A percentile compares a stretch with the other conserved stretches of the same genome.
These are phyloP conservation scores for Eubasilissa splendida DNA, from an alignment of 2,888 invertebrate species.

Conservation along the genomic window DNA sequence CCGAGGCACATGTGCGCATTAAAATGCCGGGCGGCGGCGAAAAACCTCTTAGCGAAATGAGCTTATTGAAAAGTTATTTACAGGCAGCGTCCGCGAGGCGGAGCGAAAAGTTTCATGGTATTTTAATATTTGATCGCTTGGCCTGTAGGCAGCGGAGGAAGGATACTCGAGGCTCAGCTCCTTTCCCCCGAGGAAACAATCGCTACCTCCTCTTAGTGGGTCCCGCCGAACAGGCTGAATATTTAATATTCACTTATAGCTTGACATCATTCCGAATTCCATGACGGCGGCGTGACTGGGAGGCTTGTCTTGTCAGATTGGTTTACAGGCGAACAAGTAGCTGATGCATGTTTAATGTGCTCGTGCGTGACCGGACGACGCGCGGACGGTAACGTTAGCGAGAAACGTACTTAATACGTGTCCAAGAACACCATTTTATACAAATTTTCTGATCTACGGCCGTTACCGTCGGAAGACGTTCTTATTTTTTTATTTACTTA, in stretches of 20 bases:
- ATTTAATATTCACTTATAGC: conserved; percentile 58
- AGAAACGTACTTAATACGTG: conserved; percentile 10
- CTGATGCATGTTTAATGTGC: conserved; percentile 42
- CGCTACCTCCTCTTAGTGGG: conserved; percentile 39
- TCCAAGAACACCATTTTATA: conserved; percentile 3
- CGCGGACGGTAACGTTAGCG: conserved; percentile 1
- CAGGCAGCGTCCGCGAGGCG: conserved; percentile 47
- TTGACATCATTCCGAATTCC: conserved; percentile 58
- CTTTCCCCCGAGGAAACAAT: conserved; percentile 49
- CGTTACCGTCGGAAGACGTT: not conserved
- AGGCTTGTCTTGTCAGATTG: conserved; percentile 55
- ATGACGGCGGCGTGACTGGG: conserved; percentile 56
- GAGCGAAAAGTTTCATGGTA: conserved; percentile 53
- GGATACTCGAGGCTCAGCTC: conserved; percentile 45
- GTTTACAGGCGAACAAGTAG: conserved; percentile 51
- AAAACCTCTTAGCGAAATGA: conserved; percentile 57
- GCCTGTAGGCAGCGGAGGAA: conserved; percentile 47
- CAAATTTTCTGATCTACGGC: not conserved
- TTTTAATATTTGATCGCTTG: conserved; percentile 56
- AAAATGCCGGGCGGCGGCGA: conserved; percentile 53
- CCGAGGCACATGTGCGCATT: conserved; percentile 53
- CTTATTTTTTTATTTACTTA: too few relatives aligned
- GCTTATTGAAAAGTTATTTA: conserved; percentile 59
- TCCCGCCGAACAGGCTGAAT: conserved; percentile 49
- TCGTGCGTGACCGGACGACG: conserved; percentile 9